Evolutionary conservation across 2,797 vertebrate species (phyloP), one percentile per base, ranked within the genome.

Genomic region (Sebastes umbrosus): DNA sequence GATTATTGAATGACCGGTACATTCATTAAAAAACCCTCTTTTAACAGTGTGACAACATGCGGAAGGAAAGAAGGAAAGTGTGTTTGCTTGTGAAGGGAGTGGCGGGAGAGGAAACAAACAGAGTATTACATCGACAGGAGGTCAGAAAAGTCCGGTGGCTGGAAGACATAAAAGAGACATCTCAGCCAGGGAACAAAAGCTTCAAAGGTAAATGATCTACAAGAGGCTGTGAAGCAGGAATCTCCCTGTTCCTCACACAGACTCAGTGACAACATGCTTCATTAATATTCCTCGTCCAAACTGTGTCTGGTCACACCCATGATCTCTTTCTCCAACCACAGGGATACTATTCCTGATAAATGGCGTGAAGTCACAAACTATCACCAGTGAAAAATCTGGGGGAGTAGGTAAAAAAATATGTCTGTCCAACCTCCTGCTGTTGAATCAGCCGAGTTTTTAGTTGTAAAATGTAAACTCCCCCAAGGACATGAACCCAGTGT

Each of bases 151-250:
- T 72, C 85, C 72, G 31, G 69, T 5, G 12, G 79, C 73, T 65
- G n/a, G 20, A 39, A 83, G 71, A 72, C 59, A 76, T 76, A 65
- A 73, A 84, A 77, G 66, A 65, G 68, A 80, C 34, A 46, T 80
- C 67, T 71, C 66, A 50, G 46, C 46, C 46, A 46, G 71, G 54
- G 78, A 83, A 92, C 82, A 84, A 89, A 80, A 84, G 66, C 77
- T 87, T 92, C 87, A 90, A 91, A 91, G 89, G 80, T 84, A 54
- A 88, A 71, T 73, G 52, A 80, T 81, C 50, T 72, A n/a, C 50
- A 55, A 59, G 84, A 57, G 57, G 60, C 77, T 34, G 54, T 81
- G 52, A 72, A 65, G 62, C 68, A 74, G 62, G 63, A 79, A 5
- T 71, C 79, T 72, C 82, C 69, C 66, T 58, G 75, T 36, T 76